Conservation (phyloP, 1,140 invertebrate species). For the Bombus breviceps region DNA sequence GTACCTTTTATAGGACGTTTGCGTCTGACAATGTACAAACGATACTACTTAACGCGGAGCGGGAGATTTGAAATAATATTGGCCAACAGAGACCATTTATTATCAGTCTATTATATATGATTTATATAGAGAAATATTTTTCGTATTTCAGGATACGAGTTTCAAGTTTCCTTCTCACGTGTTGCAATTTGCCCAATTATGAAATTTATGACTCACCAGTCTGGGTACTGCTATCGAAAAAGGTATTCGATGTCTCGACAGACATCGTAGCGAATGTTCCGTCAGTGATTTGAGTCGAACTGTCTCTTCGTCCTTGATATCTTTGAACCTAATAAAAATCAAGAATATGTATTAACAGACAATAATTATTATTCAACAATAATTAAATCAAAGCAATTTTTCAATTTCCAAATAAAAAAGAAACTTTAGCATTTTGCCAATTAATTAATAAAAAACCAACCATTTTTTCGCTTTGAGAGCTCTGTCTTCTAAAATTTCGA, state of each 20-base stretch:
- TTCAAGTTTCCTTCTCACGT: background rate
- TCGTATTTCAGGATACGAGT: too few species aligned
- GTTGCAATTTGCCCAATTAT: background rate
- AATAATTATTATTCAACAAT: background rate
- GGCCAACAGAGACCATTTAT: too few species aligned
- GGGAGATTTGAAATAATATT: too few species aligned
- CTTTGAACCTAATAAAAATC: slow-evolving; percentile 76
- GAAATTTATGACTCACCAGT: slow-evolving; percentile 87
- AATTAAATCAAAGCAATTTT: background rate
- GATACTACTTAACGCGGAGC: slow-evolving; percentile 8
- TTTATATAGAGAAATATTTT: too few species aligned
- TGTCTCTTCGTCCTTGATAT: slow-evolving; percentile 92
- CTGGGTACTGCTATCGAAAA: slow-evolving; percentile 96
- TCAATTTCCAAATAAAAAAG: background rate
- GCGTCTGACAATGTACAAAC: background rate
- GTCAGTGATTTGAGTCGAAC: slow-evolving; percentile 94
- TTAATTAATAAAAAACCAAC: slow-evolving; percentile 78
- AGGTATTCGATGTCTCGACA: slow-evolving; percentile 94
- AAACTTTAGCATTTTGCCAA: background rate
- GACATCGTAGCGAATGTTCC: slow-evolving; percentile 96
- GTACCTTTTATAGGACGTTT: background rate
- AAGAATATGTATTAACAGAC: slow-evolving; percentile 29
- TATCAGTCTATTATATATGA: too few species aligned
- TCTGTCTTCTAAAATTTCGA: slow-evolving; percentile 92
- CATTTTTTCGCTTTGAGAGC: slow-evolving; percentile 90